A percentile compares a stretch with the other conserved stretches of the same genome.
These are phyloP conservation scores for Alcis repandata DNA, from an alignment of 2,888 invertebrate genomes.

Conservation along the genomic window DNA sequence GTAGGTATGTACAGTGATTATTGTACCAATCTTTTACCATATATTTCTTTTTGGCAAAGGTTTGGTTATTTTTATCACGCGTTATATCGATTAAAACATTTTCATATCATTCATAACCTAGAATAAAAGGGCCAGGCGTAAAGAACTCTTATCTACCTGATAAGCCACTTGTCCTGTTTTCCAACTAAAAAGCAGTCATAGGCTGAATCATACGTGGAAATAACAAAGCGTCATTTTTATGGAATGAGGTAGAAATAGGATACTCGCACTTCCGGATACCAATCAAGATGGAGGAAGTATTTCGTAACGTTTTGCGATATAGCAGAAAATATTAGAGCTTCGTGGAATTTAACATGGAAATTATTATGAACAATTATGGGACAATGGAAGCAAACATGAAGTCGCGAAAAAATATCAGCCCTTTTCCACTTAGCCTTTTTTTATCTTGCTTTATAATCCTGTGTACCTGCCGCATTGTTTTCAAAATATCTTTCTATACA, in stretches of 20 bases:
- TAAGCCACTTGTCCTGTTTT: slow-evolving; percentile 77
- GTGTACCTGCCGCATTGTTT: too few relatives aligned
- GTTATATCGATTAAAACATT: slow-evolving; percentile 47
- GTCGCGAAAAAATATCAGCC: too few relatives aligned
- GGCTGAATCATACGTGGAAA: slow-evolving; percentile 63
- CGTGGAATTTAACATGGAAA: not conserved
- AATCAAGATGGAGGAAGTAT: slow-evolving; percentile 12
- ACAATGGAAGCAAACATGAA: too few relatives aligned
- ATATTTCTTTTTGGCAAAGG: not conserved
- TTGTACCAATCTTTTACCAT: too few relatives aligned
- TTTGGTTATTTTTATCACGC: slow-evolving; percentile 15
- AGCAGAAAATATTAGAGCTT: not conserved
- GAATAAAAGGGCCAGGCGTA: slow-evolving; percentile 60
- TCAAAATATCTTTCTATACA: too few relatives aligned
- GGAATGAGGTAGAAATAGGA: not conserved
- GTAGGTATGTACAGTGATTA: too few relatives aligned
- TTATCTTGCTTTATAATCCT: too few relatives aligned
- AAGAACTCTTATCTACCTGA: slow-evolving; percentile 67
- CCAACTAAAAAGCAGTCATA: slow-evolving; percentile 69
- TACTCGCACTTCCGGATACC: slow-evolving; percentile 10
- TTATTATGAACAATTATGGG: too few relatives aligned
- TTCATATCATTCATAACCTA: slow-evolving; percentile 56
- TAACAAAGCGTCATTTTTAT: slow-evolving; percentile 26
- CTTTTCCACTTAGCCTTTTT: too few relatives aligned
- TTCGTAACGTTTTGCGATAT: not conserved